Percentiles rank a stretch among this genome's conserved stretches.
These are phyloP conservation scores for human DNA, from an alignment of 2,113 vertebrate species.

Conservation along the genomic window DNA sequence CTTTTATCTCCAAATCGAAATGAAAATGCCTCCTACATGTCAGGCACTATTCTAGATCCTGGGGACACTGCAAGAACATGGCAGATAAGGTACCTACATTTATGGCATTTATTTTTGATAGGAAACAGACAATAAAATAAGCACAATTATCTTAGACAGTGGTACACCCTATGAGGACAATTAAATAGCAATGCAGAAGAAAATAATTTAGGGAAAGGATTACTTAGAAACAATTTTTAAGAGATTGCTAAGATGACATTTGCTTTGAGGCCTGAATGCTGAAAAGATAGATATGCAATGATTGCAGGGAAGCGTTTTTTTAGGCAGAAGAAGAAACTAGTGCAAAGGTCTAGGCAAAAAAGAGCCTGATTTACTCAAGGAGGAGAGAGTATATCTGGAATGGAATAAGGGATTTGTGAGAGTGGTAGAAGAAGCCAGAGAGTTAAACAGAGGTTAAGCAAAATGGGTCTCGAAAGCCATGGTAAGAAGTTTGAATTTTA, in stretches of 20 bases:
- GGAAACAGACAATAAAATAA: not conserved
- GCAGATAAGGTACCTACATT: not conserved
- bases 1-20: not conserved
- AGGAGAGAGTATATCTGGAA: not conserved
- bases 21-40: not conserved
- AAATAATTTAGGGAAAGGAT: not conserved
- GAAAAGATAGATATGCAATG: not conserved
- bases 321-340: not conserved
- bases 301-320: not conserved
- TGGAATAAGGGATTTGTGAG: not conserved
- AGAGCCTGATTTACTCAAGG: not conserved
- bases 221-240: not conserved
- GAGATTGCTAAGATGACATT: not conserved
- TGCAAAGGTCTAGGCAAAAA: not conserved
- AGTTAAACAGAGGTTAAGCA: not conserved
- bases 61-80: not conserved
- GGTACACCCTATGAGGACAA: not conserved
- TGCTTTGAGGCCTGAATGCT: not conserved
- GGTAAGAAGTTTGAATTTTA: not conserved
- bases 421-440: not conserved
- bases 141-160: not conserved
- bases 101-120: not conserved
- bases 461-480: not conserved
- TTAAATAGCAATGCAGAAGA: not conserved
- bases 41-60: not conserved